Percentiles rank a stretch among this genome's conserved stretches.
Evolutionary conservation across 1,140 invertebrate species (phyloP).

Genomic region (Melipona quadrifasciata): DNA sequence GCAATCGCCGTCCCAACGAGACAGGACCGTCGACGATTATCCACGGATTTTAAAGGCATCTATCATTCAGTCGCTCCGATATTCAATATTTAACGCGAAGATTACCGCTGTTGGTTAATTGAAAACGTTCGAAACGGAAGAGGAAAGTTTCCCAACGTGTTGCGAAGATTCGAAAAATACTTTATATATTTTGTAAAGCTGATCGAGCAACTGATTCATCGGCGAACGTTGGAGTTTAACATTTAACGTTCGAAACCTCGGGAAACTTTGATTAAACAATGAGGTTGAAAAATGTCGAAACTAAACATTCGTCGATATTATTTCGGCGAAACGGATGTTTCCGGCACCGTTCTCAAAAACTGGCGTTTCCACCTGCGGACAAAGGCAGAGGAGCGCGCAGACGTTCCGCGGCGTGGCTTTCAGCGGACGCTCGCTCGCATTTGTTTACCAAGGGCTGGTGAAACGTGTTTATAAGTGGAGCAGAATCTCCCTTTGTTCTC

Average conservation of each 20-base stretch:
- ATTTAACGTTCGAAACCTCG: no score
- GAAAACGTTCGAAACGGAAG: conserved; percentile 22
- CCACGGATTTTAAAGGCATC: conserved; percentile 43
- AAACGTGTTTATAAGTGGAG: conserved; percentile 74
- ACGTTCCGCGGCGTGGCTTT: conserved; percentile 56
- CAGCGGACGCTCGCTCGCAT: conserved; percentile 41
- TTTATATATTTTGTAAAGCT: background rate
- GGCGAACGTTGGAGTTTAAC: no score
- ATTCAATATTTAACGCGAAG: conserved; percentile 14
- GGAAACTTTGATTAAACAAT: no score
- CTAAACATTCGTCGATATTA: no score
- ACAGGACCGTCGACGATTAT: conserved; percentile 41
- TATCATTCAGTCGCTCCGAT: conserved; percentile 27
- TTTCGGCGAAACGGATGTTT: background rate
- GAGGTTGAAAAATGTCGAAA: no score
- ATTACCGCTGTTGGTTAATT: conserved; percentile 42
- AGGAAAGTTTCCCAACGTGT: no score
- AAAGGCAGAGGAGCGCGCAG: conserved; percentile 35
- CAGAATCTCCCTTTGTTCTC: conserved; percentile 71
- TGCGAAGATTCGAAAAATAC: no score
- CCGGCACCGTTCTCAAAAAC: background rate
- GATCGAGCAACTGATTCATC: background rate
- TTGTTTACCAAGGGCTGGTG: conserved; percentile 72
- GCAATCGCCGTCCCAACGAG: conserved; percentile 60
- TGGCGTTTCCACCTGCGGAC: conserved; percentile 6